Evolutionary conservation across 2,113 vertebrate genomes (phyloP).

Genomic region (Erinaceus europaeus): DNA sequence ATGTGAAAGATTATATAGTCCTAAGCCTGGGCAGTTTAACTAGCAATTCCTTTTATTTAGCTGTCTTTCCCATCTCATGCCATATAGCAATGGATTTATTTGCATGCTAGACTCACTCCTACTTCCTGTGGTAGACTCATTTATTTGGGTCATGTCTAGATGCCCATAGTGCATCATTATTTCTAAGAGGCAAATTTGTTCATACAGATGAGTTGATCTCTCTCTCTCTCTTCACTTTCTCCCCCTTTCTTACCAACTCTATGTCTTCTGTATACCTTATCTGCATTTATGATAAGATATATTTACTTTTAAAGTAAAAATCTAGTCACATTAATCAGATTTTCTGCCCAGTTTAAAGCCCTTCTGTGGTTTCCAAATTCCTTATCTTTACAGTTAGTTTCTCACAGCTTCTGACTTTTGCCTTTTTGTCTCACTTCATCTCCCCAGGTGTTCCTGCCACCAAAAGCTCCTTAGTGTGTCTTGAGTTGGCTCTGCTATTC

Average conservation of each 20-base stretch:
- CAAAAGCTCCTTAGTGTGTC: neutral
- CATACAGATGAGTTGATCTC: constrained; percentile 37
- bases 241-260: too few species aligned
- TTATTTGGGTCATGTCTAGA: constrained; percentile 30
- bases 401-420: neutral
- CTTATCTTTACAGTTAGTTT: constrained; percentile 23
- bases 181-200: constrained; percentile 4
- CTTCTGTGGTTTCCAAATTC: constrained; percentile 11
- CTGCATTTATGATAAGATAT: constrained; percentile 32
- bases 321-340: constrained; percentile 40
- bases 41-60: neutral
- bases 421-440: neutral
- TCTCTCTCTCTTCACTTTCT: too few species aligned
- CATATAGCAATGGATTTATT: neutral
- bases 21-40: constrained; percentile 12
- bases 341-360: constrained; percentile 14
- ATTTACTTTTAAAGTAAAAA: constrained; percentile 29
- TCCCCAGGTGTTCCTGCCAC: neutral
- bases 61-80: neutral
- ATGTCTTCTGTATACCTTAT: constrained; percentile 13
- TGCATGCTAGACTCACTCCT: neutral
- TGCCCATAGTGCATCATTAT: neutral
- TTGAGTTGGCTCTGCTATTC: neutral
- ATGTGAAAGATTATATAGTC: neutral
- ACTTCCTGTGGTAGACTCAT: neutral